Percentiles rank a stretch among this genome's conserved stretches.
Evolutionary conservation across 2,888 invertebrate species (phyloP).

Genomic region (Synanthedon andrenaeformis): DNA sequence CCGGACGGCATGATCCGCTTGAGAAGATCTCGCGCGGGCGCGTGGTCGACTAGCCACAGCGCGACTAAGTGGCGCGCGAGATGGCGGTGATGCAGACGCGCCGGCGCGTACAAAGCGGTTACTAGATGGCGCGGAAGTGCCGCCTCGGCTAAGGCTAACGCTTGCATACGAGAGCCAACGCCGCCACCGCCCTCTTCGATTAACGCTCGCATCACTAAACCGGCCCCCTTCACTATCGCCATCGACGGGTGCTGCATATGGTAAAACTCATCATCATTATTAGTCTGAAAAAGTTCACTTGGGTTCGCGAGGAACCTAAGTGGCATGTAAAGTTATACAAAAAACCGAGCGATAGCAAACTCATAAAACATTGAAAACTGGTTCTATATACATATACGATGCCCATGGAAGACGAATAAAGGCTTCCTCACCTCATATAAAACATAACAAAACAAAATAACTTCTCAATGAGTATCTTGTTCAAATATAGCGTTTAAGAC

Average conservation of each 20-base stretch:
- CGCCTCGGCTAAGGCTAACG: conserved; percentile 94
- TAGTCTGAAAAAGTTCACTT: background rate
- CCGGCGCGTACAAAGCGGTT: conserved; percentile 90
- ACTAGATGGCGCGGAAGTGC: conserved; percentile 93
- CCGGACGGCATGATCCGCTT: conserved; percentile 93
- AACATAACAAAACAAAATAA: too few species aligned
- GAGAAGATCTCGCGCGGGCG: conserved; percentile 88
- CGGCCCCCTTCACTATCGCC: conserved; percentile 98
- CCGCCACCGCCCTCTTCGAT: conserved; percentile 97
- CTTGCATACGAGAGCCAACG: conserved; percentile 94
- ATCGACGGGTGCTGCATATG: conserved; percentile 89
- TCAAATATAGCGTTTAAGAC: too few species aligned
- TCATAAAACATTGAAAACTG: too few species aligned
- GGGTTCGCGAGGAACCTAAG: too few species aligned
- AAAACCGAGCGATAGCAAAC: background rate
- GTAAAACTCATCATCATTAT: background rate
- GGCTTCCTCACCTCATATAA: too few species aligned
- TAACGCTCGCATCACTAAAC: conserved; percentile 95
- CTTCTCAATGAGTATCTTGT: too few species aligned
- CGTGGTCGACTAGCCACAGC: conserved; percentile 96
- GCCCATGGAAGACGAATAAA: too few species aligned
- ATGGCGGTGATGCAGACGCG: conserved; percentile 87
- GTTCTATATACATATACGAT: too few species aligned
- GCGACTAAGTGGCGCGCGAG: conserved; percentile 92
- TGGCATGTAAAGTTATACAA: too few species aligned